Evolutionary conservation across 2,113 vertebrate genomes (phyloP), one percentile per base, ranked within the genome.

Genomic region (Callopanchax toddi): DNA sequence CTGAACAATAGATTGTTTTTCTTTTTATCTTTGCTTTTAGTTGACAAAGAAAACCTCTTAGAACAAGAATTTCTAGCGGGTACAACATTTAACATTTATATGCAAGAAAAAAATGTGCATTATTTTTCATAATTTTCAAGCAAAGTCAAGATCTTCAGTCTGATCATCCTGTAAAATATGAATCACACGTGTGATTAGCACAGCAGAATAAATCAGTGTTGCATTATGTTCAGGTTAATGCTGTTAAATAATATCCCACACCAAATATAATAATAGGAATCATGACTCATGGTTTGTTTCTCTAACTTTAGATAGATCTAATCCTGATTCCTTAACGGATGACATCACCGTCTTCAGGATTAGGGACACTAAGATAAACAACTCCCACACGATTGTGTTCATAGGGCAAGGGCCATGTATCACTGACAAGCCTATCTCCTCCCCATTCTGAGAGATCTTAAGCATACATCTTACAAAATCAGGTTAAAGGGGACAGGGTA

Each of bases 401-500:
- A 67, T 4, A 52, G 46, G 32, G 11, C 3, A 1, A 49, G 23
- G 26, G 53, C 50, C 5, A 44, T 48, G 56, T 57, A 74, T 78
- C 42, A 78, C 75, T 72, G 71, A 75, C 72, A 18, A 20, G 29
- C 44, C 65, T 62, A 72, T 81, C 67, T 68, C 32, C 51, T 61
- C 34, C 50, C 17, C 85, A 15, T 23, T 25, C n/a, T 17, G 56
- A 13, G 2, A 20, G 6, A 26, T 29, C 16, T 18, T 22, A 10
- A 52, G 12, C 12, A 79, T 52, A 49, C 58, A 52, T 32, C 29
- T 77, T 78, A 34, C 52, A 60, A 69, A 86, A 84, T 53, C 5
- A 60, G 78, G 76, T 55, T 5, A 88, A 82, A 86, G 79, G 64
- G 15, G 70, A 70, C n/a, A 32, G 60, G 34, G 40, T 7, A 42